phyloP scores from a whole-genome alignment of 2,888 invertebrate genomes.

The Globia sparganii region DNA sequence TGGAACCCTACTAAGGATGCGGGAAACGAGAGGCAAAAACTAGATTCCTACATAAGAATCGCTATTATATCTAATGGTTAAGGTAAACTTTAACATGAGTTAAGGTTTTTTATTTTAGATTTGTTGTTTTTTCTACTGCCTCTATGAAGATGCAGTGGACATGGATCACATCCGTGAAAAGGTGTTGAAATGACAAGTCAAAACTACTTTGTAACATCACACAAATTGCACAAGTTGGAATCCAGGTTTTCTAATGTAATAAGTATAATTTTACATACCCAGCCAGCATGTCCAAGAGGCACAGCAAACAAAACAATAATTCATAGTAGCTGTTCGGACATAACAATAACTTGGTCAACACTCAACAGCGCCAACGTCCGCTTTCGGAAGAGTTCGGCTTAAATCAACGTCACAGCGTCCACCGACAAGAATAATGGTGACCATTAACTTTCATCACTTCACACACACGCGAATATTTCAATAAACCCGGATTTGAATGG shows the following conservation, averaged over 20 bases:
- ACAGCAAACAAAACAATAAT: slow-evolving; percentile 47
- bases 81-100: no score
- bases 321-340: slow-evolving; percentile 49
- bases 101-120: no score
- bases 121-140: no score
- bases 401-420: slow-evolving; percentile 62
- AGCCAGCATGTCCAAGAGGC: slow-evolving; percentile 9
- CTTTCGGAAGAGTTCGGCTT: slow-evolving; percentile 63
- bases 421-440: slow-evolving; percentile 60
- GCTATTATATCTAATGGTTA: neutral
- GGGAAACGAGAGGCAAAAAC: neutral
- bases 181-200: neutral
- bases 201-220: neutral
- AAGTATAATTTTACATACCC: slow-evolving; percentile 14
- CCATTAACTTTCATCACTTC: slow-evolving; percentile 68
- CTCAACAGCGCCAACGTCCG: slow-evolving; percentile 50
- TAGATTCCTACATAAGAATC: neutral
- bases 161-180: neutral
- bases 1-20: slow-evolving; percentile 49
- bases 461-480: slow-evolving; percentile 65
- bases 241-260: slow-evolving; percentile 2
- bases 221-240: neutral
- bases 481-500: slow-evolving; percentile 61
- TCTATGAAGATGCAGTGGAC: neutral
- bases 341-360: slow-evolving; percentile 60